A percentile compares a stretch with the other conserved stretches of the same genome.
Conservation (phyloP, 2,113 vertebrate genomes). For the Prinia subflava region DNA sequence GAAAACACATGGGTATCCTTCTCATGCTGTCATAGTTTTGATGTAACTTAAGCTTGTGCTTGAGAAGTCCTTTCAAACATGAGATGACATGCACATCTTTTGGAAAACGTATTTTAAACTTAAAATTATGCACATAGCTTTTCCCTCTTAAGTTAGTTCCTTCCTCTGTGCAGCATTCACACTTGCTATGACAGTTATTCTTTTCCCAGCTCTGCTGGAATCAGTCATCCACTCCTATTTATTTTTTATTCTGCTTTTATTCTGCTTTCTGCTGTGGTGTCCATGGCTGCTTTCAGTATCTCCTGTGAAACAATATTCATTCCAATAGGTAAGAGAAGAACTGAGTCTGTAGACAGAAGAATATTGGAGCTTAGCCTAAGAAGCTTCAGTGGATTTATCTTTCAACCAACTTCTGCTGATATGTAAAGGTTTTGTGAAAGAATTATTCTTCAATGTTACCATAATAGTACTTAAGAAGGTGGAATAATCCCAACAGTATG, state of each 20-base stretch:
- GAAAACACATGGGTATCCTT: not conserved
- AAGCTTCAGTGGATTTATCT: not conserved
- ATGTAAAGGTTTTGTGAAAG: not conserved
- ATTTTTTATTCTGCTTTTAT: not conserved
- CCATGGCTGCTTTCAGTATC: not conserved
- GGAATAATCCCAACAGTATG: not conserved
- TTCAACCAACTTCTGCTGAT: not conserved
- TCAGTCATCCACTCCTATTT: not conserved
- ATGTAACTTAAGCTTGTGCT: not conserved
- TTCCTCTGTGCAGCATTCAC: not conserved
- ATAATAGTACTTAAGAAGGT: not conserved
- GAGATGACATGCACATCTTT: accelerated
- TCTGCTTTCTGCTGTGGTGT: not conserved
- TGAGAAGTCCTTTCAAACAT: not conserved
- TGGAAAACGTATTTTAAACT: not conserved
- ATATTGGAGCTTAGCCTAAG: not conserved
- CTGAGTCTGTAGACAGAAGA: not conserved
- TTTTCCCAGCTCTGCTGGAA: not conserved
- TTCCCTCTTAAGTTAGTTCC: not conserved
- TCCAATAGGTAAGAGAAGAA: not conserved
- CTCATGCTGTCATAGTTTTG: not conserved
- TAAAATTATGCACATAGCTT: not conserved
- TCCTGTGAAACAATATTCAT: not conserved
- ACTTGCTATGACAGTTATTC: not conserved
- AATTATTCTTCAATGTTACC: not conserved